Evolutionary conservation across 2,113 vertebrate genomes (phyloP).

Genomic region (Trichechus manatus): DNA sequence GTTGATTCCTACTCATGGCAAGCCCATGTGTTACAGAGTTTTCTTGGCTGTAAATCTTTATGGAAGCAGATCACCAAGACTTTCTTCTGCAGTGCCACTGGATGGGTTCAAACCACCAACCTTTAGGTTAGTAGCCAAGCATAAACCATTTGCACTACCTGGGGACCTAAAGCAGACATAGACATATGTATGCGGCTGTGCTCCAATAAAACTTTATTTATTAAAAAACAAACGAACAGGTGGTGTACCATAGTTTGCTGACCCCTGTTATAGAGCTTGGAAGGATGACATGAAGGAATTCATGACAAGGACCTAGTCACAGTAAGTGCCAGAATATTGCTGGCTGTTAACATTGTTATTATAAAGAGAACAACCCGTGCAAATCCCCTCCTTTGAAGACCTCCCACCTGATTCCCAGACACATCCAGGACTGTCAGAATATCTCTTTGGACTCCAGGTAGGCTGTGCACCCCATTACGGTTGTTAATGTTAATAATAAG

Average conservation of each 20-base stretch:
- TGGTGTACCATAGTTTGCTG: neutral
- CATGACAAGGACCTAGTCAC: neutral
- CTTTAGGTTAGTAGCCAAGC: no score
- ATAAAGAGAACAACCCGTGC: neutral
- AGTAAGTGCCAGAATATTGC: neutral
- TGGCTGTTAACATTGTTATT: neutral
- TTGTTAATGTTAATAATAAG: neutral
- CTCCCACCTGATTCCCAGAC: slow-evolving; percentile 53
- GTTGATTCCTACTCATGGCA: no score
- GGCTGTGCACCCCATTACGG: fast-evolving
- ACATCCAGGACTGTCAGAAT: neutral
- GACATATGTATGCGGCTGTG: neutral
- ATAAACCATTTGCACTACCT: no score
- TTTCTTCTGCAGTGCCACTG: no score
- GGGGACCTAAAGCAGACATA: neutral
- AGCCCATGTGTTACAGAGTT: no score
- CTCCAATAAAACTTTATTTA: slow-evolving; percentile 52
- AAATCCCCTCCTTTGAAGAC: neutral
- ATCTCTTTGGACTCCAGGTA: neutral
- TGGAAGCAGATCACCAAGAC: no score
- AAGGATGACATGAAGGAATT: neutral
- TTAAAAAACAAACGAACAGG: neutral
- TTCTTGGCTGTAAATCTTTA: no score
- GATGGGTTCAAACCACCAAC: no score
- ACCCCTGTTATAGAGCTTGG: neutral